Conservation (phyloP, 2,113 vertebrate genomes). For the Pardalotus punctatus region DNA sequence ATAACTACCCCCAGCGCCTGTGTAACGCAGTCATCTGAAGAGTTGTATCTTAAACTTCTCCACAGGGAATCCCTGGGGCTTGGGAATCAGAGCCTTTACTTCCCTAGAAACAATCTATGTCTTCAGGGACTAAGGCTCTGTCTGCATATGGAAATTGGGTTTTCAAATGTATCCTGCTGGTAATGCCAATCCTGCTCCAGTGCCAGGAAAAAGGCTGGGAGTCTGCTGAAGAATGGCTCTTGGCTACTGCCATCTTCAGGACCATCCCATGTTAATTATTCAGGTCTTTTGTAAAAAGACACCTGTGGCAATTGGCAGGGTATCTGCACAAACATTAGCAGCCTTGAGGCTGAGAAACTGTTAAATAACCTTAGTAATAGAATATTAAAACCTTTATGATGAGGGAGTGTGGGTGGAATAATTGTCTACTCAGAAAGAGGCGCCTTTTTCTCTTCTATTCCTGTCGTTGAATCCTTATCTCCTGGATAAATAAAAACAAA, state of each 20-base stretch:
- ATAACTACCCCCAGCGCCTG: background rate
- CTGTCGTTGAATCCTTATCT: slow-evolving; percentile 46
- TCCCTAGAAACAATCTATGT: background rate
- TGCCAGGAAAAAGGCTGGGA: background rate
- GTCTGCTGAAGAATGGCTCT: background rate
- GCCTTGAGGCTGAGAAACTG: slow-evolving; percentile 25
- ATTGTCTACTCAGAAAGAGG: background rate
- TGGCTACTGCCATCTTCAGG: slow-evolving; percentile 1
- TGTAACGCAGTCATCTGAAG: background rate
- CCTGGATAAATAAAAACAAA: slow-evolving; percentile 45
- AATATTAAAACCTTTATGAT: slow-evolving; percentile 27
- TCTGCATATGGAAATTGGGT: background rate
- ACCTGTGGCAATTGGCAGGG: slow-evolving; percentile 45
- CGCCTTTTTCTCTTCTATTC: background rate
- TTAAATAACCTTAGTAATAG: slow-evolving; percentile 11
- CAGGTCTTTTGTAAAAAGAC: background rate
- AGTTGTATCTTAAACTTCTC: background rate
- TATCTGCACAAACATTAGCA: background rate
- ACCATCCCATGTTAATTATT: background rate
- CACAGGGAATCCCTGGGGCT: background rate
- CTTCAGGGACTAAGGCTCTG: background rate
- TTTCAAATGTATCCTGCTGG: background rate
- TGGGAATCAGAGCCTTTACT: background rate
- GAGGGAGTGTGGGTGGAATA: background rate
- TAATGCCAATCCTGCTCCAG: background rate